phyloP scores from a whole-genome alignment of 2,113 vertebrate genomes.

The Larimichthys crocea region DNA sequence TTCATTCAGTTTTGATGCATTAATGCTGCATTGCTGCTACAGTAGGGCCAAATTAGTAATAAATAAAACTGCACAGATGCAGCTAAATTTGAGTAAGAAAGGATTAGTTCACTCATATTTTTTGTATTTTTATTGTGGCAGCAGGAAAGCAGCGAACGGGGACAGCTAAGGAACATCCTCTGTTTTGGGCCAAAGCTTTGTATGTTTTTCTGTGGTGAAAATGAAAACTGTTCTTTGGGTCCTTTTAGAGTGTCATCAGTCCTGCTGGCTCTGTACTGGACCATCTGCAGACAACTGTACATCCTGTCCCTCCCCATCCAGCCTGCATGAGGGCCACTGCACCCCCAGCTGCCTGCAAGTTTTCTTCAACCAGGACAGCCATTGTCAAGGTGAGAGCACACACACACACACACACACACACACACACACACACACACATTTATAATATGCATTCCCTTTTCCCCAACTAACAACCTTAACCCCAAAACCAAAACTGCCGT shows the following conservation, averaged over 20 bases:
- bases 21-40: background rate
- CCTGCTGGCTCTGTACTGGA: constrained; percentile 86
- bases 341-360: constrained; percentile 83
- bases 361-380: constrained; percentile 73
- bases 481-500: background rate
- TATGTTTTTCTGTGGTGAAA: background rate
- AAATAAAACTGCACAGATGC: background rate
- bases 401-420: background rate
- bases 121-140: background rate
- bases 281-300: constrained; percentile 84
- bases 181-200: background rate
- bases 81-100: background rate
- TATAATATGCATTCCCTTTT: background rate
- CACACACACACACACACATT: background rate
- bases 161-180: background rate
- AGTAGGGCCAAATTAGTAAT: background rate
- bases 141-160: background rate
- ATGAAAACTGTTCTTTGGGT: background rate
- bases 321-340: constrained; percentile 85
- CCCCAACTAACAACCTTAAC: background rate
- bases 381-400: constrained; percentile 84
- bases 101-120: too few species aligned
- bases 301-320: constrained; percentile 70
- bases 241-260: constrained; percentile 88
- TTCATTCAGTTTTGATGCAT: constrained; percentile 2